Conservation (phyloP, 2,113 vertebrate species). For the Varanus komodoensis region DNA sequence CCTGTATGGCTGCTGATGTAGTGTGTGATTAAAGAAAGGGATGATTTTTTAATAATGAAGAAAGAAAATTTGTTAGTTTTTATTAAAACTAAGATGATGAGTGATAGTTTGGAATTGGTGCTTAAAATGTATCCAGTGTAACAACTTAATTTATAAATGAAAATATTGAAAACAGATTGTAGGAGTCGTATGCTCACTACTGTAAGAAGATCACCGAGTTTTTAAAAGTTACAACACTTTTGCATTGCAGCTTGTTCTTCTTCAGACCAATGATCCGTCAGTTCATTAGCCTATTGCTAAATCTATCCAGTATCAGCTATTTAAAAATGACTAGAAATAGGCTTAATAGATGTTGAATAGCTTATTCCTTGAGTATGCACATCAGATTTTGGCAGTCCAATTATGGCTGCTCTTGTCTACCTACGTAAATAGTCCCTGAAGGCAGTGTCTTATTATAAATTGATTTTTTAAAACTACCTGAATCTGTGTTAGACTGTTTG, state of each 20-base stretch:
- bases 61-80: constrained; percentile 76
- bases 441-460: not conserved
- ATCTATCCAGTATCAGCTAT: not conserved
- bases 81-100: constrained; percentile 68
- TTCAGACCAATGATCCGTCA: constrained; percentile 6
- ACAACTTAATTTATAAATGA: constrained; percentile 76
- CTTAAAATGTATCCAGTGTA: constrained; percentile 69
- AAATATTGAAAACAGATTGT: constrained; percentile 60
- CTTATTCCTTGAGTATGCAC: not conserved
- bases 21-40: constrained; percentile 71
- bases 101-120: constrained; percentile 61
- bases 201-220: constrained; percentile 60
- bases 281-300: not conserved
- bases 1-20: constrained; percentile 71
- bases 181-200: constrained; percentile 71
- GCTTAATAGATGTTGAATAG: not conserved
- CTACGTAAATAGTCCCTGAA: not conserved
- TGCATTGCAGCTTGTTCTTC: constrained; percentile 8
- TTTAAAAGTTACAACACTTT: constrained; percentile 34
- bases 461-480: not conserved
- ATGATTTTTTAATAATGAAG: constrained; percentile 78
- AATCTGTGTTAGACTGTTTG: not conserved
- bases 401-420: not conserved
- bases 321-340: not conserved
- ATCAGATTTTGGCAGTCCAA: not conserved